These are phyloP conservation scores for Maconellicoccus hirsutus DNA, from an alignment of 1,140 invertebrate genomes.

Conservation along the genomic window DNA sequence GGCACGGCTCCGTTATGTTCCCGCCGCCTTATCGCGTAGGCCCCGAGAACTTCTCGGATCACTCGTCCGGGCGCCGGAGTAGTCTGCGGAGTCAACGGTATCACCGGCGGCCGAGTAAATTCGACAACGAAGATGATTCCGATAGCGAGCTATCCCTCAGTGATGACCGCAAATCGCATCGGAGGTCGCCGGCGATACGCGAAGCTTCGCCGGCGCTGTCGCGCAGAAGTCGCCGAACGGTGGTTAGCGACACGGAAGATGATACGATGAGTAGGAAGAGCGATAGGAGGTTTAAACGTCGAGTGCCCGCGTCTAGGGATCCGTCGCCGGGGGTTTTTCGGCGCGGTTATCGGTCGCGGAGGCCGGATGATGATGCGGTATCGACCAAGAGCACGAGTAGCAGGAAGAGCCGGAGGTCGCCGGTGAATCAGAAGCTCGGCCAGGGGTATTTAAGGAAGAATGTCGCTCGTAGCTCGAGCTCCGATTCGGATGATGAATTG, in stretches of 20 bases:
- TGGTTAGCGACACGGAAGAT: constrained; percentile 32
- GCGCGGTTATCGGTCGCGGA: not conserved
- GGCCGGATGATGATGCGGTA: not conserved
- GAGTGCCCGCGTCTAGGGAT: not conserved
- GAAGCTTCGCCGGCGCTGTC: constrained; percentile 17
- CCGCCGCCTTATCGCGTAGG: not conserved
- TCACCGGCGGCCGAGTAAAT: not conserved
- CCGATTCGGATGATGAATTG: not conserved
- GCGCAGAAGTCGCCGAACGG: constrained; percentile 21
- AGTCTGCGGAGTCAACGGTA: not conserved
- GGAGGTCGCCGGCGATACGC: not conserved
- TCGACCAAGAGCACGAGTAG: constrained; percentile 11
- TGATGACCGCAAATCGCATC: constrained; percentile 4
- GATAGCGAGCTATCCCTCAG: not conserved
- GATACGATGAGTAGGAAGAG: constrained; percentile 27
- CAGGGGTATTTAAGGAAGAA: not conserved
- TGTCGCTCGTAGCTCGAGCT: not conserved
- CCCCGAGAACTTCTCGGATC: not conserved
- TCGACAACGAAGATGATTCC: not conserved
- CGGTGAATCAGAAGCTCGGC: no score
- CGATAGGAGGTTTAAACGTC: constrained; percentile 18
- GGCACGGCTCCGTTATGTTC: constrained; percentile 33
- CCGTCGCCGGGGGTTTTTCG: not conserved
- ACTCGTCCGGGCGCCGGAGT: not conserved
- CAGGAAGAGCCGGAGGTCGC: constrained; percentile 27